phyloP scores from a whole-genome alignment of 2,888 invertebrate species.

The Pyrochroa serraticornis region DNA sequence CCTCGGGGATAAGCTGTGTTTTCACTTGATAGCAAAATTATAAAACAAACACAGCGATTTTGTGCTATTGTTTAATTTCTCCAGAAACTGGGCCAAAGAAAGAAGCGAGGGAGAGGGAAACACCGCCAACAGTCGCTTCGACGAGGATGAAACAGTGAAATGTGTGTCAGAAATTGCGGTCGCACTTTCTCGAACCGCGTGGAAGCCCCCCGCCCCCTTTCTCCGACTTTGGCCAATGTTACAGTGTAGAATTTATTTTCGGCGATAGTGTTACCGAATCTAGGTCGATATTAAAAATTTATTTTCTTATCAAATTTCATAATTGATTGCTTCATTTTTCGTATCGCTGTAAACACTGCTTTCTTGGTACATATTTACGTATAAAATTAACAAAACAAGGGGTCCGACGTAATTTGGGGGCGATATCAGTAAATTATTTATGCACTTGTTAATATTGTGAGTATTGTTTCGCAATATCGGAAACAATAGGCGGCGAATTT shows the following conservation, averaged over 20 bases:
- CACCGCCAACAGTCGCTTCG: conserved; percentile 37
- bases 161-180: conserved; percentile 52
- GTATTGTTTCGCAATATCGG: no score
- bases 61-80: conserved; percentile 52
- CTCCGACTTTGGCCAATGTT: conserved; percentile 18
- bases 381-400: background rate
- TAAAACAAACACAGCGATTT: conserved; percentile 27
- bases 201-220: conserved; percentile 28
- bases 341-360: conserved; percentile 5
- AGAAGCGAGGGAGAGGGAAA: conserved; percentile 47
- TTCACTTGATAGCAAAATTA: conserved; percentile 31
- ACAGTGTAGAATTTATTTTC: conserved; percentile 17
- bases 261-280: conserved; percentile 26
- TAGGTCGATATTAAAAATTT: conserved; percentile 19
- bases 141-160: conserved; percentile 50
- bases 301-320: conserved; percentile 17
- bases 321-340: conserved; percentile 21
- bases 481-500: conserved; percentile 3
- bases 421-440: background rate
- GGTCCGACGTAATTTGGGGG: background rate
- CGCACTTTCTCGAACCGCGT: conserved; percentile 47
- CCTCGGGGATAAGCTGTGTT: conserved; percentile 10
- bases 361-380: conserved; percentile 4
- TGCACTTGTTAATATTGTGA: no score
- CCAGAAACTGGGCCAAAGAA: conserved; percentile 56